A percentile compares a stretch with the other conserved stretches of the same genome.
Conservation (phyloP, 2,888 invertebrate genomes). For the Drosophila demipolita region DNA sequence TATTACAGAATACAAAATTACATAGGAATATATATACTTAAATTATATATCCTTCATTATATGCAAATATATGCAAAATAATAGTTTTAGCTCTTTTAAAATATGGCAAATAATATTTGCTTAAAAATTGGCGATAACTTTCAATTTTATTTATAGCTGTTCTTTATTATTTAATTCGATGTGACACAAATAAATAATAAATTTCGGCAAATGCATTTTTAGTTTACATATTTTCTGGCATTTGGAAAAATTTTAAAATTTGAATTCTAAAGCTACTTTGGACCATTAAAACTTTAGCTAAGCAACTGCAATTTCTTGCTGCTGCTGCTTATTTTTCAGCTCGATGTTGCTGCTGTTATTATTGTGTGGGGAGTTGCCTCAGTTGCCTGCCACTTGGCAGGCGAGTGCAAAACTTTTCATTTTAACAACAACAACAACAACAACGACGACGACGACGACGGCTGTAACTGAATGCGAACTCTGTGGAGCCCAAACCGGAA, state of each 20-base stretch:
- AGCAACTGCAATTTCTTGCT: slow-evolving; percentile 57
- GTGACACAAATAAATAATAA: neutral
- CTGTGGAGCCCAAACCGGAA: slow-evolving; percentile 34
- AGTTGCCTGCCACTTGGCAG: slow-evolving; percentile 60
- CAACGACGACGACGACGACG: slow-evolving; percentile 34
- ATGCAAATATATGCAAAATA: neutral
- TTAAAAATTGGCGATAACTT: neutral
- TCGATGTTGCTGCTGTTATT: slow-evolving; percentile 3
- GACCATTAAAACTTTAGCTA: slow-evolving; percentile 73
- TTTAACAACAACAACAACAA: slow-evolving; percentile 45
- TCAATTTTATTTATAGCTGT: neutral
- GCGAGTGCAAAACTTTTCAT: slow-evolving; percentile 72
- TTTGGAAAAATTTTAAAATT: slow-evolving; percentile 20
- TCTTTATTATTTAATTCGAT: rapidly evolving
- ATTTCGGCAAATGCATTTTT: neutral
- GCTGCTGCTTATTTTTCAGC: slow-evolving; percentile 7
- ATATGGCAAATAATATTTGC: neutral
- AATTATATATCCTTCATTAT: neutral
- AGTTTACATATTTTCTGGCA: slow-evolving; percentile 8
- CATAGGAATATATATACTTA: neutral
- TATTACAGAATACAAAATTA: too few relatives aligned
- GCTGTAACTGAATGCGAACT: slow-evolving; percentile 41
- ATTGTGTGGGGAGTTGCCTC: slow-evolving; percentile 2
- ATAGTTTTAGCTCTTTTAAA: neutral
- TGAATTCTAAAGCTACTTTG: slow-evolving; percentile 26